These are phyloP conservation scores for Takifugu flavidus DNA, from an alignment of 2,113 vertebrate species.

Conservation along the genomic window DNA sequence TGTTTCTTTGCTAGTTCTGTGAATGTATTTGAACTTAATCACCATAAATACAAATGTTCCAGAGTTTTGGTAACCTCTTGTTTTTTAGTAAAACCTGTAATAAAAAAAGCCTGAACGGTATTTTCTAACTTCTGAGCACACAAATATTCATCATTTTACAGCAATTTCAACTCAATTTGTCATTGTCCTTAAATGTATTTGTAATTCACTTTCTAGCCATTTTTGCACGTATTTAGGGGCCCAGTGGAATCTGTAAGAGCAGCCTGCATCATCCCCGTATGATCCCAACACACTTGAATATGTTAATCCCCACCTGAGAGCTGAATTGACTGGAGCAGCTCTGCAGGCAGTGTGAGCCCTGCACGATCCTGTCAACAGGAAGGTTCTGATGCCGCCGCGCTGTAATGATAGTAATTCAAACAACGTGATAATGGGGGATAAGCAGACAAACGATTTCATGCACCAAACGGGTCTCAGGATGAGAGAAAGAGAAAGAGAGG, in stretches of 20 bases:
- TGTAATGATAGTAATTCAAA: constrained; percentile 76
- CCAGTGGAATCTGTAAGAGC: constrained; percentile 63
- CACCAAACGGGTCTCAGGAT: constrained; percentile 62
- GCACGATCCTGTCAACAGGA: constrained; percentile 45
- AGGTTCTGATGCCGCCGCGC: constrained; percentile 55
- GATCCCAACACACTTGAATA: constrained; percentile 66
- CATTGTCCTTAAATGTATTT: constrained; percentile 25
- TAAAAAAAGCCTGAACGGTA: too few relatives aligned
- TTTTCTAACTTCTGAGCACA: too few relatives aligned
- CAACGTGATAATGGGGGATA: constrained; percentile 67
- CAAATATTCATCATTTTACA: background rate
- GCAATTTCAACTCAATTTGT: background rate
- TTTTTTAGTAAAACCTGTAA: too few relatives aligned
- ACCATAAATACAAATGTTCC: too few relatives aligned
- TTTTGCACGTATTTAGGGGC: constrained; percentile 58
- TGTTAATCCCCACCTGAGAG: constrained; percentile 65
- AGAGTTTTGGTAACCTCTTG: too few relatives aligned
- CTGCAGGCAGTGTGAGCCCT: constrained; percentile 53
- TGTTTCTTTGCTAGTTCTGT: too few relatives aligned
- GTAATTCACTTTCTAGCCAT: constrained; percentile 46
- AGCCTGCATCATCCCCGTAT: constrained; percentile 53
- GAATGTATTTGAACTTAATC: constrained; percentile 24
- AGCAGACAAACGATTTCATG: constrained; percentile 66
- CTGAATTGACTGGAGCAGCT: constrained; percentile 62
- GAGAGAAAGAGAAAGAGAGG: constrained; percentile 41